Evolutionary conservation across 1,140 invertebrate genomes (phyloP).

Genomic region (Sarcophaga peregrina): DNA sequence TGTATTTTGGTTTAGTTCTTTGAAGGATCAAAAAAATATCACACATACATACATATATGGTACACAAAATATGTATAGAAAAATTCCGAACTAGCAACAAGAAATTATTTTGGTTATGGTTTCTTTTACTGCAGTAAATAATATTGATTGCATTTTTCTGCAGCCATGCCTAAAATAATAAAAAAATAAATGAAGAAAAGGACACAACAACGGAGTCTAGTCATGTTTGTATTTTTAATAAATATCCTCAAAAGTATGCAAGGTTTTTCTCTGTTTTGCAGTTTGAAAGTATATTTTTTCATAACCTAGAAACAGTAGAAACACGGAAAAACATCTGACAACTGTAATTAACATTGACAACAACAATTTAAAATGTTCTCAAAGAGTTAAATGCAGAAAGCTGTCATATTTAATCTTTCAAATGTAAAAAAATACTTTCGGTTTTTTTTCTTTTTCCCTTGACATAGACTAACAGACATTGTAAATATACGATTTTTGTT

Average conservation of each 20-base stretch:
- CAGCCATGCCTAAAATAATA: background rate
- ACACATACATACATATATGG: too few species aligned
- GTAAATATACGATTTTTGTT: too few species aligned
- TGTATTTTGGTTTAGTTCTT: too few species aligned
- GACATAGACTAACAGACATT: too few species aligned
- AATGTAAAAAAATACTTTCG: background rate
- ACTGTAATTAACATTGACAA: background rate
- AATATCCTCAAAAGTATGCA: background rate
- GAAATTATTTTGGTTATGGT: background rate
- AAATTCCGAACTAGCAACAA: too few species aligned
- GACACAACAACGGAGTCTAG: background rate
- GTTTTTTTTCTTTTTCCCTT: too few species aligned
- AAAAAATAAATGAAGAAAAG: too few species aligned
- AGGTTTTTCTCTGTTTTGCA: background rate
- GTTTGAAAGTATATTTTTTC: background rate
- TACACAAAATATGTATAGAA: too few species aligned
- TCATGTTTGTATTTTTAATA: background rate
- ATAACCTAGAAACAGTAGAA: background rate
- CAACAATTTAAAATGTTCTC: background rate
- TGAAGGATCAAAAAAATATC: too few species aligned
- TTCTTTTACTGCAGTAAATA: background rate
- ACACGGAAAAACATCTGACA: too few species aligned
- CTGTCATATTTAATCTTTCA: background rate
- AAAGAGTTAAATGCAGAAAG: background rate
- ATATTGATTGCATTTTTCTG: constrained; percentile 1